These are phyloP conservation scores for Eremophila alpestris DNA, from an alignment of 2,797 vertebrate species.

Conservation along the genomic window DNA sequence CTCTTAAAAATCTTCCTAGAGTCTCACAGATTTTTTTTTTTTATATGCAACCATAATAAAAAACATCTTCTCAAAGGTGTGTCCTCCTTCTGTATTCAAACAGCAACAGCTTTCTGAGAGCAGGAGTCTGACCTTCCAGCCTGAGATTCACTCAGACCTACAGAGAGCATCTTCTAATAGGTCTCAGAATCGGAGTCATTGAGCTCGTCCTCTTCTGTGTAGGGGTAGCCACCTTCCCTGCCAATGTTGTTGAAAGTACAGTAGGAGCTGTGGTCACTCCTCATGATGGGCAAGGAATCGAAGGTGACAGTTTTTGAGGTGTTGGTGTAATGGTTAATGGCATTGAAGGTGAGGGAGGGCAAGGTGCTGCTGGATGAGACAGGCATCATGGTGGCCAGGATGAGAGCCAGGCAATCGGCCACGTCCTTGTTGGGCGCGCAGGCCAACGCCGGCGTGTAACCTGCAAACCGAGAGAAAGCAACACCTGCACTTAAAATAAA, in stretches of 20 bases:
- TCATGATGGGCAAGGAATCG: conserved; percentile 89
- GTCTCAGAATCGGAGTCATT: conserved; percentile 98
- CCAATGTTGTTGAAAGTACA: conserved; percentile 96
- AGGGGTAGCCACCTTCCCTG: conserved; percentile 88
- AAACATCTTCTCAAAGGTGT: conserved; percentile 56
- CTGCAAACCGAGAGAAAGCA: conserved; percentile 71
- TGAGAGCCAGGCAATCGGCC: conserved; percentile 96
- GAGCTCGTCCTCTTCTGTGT: conserved; percentile 91
- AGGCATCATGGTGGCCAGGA: conserved; percentile 99
- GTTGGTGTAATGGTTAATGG: conserved; percentile 95
- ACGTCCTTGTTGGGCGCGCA: conserved; percentile 98
- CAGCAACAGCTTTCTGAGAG: conserved; percentile 45
- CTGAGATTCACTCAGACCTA: neutral
- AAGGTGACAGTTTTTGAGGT: conserved; percentile 94
- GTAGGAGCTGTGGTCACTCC: conserved; percentile 89
- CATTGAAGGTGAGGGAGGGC: conserved; percentile 89
- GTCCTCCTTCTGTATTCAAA: conserved; percentile 31
- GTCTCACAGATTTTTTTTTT: conserved; percentile 46
- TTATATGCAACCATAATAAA: conserved; percentile 33
- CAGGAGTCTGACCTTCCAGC: conserved; percentile 53
- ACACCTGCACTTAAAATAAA: neutral
- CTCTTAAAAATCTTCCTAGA: conserved; percentile 70
- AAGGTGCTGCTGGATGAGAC: conserved; percentile 88
- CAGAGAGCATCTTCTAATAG: conserved; percentile 80
- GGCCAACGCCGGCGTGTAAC: conserved; percentile 96